phyloP scores from a whole-genome alignment of 2,888 invertebrate species.

The Mythimna loreyi region DNA sequence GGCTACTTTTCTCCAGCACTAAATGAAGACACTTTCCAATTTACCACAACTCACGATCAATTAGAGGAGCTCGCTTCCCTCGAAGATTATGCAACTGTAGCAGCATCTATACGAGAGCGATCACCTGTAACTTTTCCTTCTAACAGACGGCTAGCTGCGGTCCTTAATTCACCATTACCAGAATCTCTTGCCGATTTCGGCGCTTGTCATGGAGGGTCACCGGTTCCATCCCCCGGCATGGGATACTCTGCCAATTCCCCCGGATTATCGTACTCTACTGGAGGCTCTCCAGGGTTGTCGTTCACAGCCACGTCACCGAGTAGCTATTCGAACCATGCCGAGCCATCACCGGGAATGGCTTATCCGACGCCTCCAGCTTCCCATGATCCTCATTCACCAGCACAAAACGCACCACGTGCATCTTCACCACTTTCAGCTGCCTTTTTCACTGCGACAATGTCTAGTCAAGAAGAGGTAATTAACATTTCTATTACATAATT shows the following conservation, averaged over 20 bases:
- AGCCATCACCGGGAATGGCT: conserved; percentile 93
- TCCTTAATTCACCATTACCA: conserved; percentile 94
- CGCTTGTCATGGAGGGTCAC: conserved; percentile 93
- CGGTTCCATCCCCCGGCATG: conserved; percentile 89
- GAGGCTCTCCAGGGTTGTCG: conserved; percentile 85
- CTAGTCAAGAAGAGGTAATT: conserved; percentile 94
- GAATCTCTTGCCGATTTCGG: conserved; percentile 96
- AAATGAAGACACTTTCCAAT: conserved; percentile 94
- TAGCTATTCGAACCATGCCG: conserved; percentile 84
- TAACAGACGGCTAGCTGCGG: conserved; percentile 94
- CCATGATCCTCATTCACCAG: conserved; percentile 94
- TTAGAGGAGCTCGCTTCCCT: conserved; percentile 92
- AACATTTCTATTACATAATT: conserved; percentile 24
- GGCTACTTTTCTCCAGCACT: conserved; percentile 92
- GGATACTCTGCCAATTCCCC: conserved; percentile 89
- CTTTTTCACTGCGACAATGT: conserved; percentile 96
- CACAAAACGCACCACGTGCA: conserved; percentile 92
- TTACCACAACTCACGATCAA: conserved; percentile 91
- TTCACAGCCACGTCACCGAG: conserved; percentile 85
- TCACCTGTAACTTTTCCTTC: conserved; percentile 92
- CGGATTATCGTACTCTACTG: conserved; percentile 95
- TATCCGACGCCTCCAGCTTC: conserved; percentile 97
- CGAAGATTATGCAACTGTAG: conserved; percentile 91
- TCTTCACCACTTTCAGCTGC: conserved; percentile 96
- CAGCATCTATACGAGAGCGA: conserved; percentile 90